Conservation (phyloP, 2,113 vertebrate species). For the Zosterops hypoxanthus region DNA sequence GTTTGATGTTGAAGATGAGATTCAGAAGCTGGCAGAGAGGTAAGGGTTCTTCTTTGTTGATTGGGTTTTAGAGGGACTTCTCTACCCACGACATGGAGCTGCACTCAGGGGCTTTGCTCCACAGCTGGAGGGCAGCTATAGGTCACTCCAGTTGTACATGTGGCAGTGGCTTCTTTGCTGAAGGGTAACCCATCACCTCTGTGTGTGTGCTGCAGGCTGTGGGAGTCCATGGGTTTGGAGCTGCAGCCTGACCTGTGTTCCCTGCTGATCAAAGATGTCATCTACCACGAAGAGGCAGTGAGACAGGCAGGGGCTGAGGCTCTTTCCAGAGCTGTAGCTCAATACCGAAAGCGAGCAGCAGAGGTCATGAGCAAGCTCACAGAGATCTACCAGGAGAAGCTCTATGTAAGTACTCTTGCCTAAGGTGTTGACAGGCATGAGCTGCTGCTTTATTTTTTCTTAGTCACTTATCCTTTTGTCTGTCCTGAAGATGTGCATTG, state of each 20-base stretch:
- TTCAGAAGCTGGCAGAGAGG: constrained; percentile 85
- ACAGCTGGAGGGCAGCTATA: neutral
- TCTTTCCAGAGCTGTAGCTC: constrained; percentile 87
- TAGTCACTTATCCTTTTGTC: neutral
- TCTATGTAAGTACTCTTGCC: constrained; percentile 84
- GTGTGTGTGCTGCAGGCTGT: constrained; percentile 78
- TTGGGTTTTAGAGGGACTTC: neutral
- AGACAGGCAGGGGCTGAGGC: constrained; percentile 90
- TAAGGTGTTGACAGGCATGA: neutral
- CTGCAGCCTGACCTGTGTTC: constrained; percentile 90
- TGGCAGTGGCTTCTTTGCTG: neutral
- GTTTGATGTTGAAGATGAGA: constrained; percentile 92
- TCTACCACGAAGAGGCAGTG: constrained; percentile 90
- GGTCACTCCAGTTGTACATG: neutral
- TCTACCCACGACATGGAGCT: neutral
- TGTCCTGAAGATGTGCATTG: neutral
- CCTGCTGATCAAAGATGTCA: constrained; percentile 91
- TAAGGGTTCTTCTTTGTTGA: constrained; percentile 48
- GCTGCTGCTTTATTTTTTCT: neutral
- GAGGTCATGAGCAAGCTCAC: constrained; percentile 87
- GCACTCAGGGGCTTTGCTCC: neutral
- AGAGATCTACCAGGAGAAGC: constrained; percentile 94
- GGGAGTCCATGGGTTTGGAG: constrained; percentile 87
- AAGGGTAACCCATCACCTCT: neutral
- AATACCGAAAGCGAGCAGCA: constrained; percentile 85